A percentile compares a stretch with the other conserved stretches of the same genome.
These are phyloP conservation scores for Benitochromis conjunctus DNA, from an alignment of 2,113 vertebrate genomes.

Conservation along the genomic window DNA sequence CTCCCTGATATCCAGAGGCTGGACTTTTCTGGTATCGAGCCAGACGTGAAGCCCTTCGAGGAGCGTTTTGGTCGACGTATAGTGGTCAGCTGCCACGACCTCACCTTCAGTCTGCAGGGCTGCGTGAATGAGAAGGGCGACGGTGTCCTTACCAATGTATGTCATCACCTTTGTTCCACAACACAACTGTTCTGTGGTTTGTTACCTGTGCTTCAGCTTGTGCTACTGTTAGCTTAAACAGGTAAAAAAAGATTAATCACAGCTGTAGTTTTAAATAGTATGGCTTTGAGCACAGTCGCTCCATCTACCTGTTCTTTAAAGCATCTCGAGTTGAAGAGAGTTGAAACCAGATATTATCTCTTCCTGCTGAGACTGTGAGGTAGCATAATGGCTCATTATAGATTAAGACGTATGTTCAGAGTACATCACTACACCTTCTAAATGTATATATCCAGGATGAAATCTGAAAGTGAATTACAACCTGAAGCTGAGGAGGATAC, in stretches of 20 bases:
- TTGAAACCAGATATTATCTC: background rate
- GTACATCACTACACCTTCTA: background rate
- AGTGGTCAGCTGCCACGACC: slow-evolving; percentile 87
- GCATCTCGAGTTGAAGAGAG: background rate
- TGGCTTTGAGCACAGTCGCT: background rate
- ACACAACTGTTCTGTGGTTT: background rate
- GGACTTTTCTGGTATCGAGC: slow-evolving; percentile 94
- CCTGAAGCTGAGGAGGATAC: background rate
- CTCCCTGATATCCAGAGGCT: slow-evolving; percentile 76
- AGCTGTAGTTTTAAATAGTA: background rate
- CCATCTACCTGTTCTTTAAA: background rate
- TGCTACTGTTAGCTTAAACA: background rate
- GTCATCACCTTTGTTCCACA: background rate
- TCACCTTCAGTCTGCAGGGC: slow-evolving; percentile 88
- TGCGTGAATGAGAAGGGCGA: slow-evolving; percentile 82
- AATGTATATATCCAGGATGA: background rate
- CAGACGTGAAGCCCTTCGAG: slow-evolving; percentile 92
- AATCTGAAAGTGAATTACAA: background rate
- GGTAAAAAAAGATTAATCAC: background rate
- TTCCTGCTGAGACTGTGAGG: background rate
- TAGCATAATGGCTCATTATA: background rate
- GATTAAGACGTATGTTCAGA: background rate
- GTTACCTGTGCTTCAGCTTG: background rate
- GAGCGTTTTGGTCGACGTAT: slow-evolving; percentile 88
- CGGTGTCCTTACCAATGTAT: slow-evolving; percentile 84